These are phyloP conservation scores for Acleris sparsana DNA, from an alignment of 2,888 invertebrate genomes.

Conservation along the genomic window DNA sequence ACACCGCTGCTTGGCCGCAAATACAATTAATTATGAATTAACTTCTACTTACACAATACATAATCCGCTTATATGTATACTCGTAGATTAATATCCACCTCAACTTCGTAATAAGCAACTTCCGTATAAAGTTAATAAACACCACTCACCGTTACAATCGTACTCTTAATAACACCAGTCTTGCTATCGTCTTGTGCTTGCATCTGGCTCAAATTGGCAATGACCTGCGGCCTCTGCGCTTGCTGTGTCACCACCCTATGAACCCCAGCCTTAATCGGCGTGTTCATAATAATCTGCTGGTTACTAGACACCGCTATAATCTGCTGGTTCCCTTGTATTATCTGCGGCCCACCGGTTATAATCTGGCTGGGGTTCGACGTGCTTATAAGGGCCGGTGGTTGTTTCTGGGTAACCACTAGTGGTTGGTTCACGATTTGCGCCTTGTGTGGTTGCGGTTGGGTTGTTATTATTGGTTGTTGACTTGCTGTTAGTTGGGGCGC, in stretches of 20 bases:
- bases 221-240: slow-evolving; percentile 60
- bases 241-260: slow-evolving; percentile 62
- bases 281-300: slow-evolving; percentile 72
- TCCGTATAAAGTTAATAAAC: neutral
- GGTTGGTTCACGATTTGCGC: slow-evolving; percentile 72
- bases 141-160: slow-evolving; percentile 49
- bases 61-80: too few relatives aligned
- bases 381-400: slow-evolving; percentile 68
- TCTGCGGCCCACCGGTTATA: slow-evolving; percentile 56
- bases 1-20: too few relatives aligned
- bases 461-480: slow-evolving; percentile 77
- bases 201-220: slow-evolving; percentile 50
- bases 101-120: too few relatives aligned
- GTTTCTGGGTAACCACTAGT: slow-evolving; percentile 72
- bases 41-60: too few relatives aligned
- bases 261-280: slow-evolving; percentile 63
- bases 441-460: slow-evolving; percentile 82
- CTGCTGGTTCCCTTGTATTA: slow-evolving; percentile 65
- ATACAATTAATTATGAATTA: neutral
- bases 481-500: slow-evolving; percentile 74
- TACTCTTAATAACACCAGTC: slow-evolving; percentile 58
- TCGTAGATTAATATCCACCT: too few relatives aligned
- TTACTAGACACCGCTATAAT: slow-evolving; percentile 72
- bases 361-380: slow-evolving; percentile 61
- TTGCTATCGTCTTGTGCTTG: slow-evolving; percentile 56